phyloP scores from a whole-genome alignment of 2,888 invertebrate genomes.

The Tillus elongatus region DNA sequence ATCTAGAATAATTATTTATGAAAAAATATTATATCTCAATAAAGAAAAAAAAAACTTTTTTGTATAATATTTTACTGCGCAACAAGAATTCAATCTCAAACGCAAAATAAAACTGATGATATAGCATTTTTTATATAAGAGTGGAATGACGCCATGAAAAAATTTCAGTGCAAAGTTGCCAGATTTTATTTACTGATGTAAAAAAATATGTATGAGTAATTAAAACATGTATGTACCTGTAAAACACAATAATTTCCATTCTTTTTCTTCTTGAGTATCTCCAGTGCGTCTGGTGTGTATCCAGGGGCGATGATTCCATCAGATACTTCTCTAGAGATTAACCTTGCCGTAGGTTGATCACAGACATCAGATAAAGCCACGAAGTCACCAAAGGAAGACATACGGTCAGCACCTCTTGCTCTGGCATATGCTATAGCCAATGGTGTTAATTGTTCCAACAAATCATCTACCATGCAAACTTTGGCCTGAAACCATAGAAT shows the following conservation, averaged over 20 bases:
- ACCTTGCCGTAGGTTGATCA: conserved; percentile 81
- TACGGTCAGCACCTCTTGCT: conserved; percentile 94
- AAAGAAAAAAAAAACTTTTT: conserved; percentile 1
- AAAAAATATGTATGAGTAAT: too few relatives aligned
- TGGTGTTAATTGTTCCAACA: conserved; percentile 63
- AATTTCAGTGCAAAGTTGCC: too few relatives aligned
- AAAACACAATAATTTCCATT: conserved; percentile 85
- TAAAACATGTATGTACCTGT: conserved; percentile 45
- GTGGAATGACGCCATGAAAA: too few relatives aligned
- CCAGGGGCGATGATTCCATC: conserved; percentile 98
- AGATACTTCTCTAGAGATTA: conserved; percentile 90
- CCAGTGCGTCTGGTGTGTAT: conserved; percentile 73
- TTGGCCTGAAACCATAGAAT: conserved; percentile 60
- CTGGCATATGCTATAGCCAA: conserved; percentile 88
- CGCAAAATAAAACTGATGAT: too few relatives aligned
- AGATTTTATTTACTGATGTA: too few relatives aligned
- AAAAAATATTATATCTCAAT: conserved; percentile 5
- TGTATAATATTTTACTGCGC: too few relatives aligned
- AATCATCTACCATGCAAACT: conserved; percentile 88
- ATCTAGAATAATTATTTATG: conserved; percentile 47
- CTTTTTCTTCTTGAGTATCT: conserved; percentile 88
- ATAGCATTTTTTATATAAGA: too few relatives aligned
- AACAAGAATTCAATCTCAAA: too few relatives aligned
- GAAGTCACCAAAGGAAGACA: conserved; percentile 99
- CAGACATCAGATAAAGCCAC: conserved; percentile 88